A percentile compares a stretch with the other conserved stretches of the same genome.
Conservation (phyloP, 2,797 vertebrate species). For the Nyctalus aviator region DNA sequence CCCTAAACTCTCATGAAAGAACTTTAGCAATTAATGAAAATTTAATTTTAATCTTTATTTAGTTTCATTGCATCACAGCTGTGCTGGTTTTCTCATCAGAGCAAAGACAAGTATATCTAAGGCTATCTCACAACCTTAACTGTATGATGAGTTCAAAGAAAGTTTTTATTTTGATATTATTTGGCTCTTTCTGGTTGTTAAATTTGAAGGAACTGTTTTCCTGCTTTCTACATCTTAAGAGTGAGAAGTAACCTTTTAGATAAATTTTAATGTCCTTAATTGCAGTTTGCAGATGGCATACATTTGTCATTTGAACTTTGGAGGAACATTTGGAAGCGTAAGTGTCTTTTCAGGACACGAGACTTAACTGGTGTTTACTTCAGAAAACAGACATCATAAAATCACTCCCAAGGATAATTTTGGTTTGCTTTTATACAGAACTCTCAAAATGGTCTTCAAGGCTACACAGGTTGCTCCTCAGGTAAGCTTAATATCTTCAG, state of each 20-base stretch:
- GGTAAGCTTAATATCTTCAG: conserved; percentile 1
- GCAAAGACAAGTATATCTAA: not conserved
- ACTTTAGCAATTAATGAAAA: not conserved
- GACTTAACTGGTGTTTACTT: conserved; percentile 76
- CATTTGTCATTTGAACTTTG: conserved; percentile 81
- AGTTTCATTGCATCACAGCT: not conserved
- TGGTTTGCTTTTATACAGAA: conserved; percentile 62
- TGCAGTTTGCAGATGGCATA: conserved; percentile 76
- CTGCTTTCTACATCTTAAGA: conserved; percentile 62
- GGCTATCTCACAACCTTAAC: not conserved
- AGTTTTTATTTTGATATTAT: conserved; percentile 42
- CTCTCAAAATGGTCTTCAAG: conserved; percentile 13
- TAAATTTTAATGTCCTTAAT: conserved; percentile 80
- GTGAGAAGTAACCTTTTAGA: conserved; percentile 75
- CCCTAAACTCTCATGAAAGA: not conserved
- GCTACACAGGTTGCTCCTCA: not conserved
- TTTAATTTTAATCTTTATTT: not conserved
- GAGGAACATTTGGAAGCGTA: conserved; percentile 76
- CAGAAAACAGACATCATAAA: conserved; percentile 69
- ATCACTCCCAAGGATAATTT: conserved; percentile 68
- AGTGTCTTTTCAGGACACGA: conserved; percentile 76
- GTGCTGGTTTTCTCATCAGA: not conserved
- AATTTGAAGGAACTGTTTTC: conserved; percentile 52
- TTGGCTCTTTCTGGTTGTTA: not conserved
- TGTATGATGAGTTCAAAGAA: not conserved